Evolutionary conservation across 2,888 invertebrate genomes (phyloP), one percentile per base, ranked within the genome.

Genomic region (Eilema caniola): DNA sequence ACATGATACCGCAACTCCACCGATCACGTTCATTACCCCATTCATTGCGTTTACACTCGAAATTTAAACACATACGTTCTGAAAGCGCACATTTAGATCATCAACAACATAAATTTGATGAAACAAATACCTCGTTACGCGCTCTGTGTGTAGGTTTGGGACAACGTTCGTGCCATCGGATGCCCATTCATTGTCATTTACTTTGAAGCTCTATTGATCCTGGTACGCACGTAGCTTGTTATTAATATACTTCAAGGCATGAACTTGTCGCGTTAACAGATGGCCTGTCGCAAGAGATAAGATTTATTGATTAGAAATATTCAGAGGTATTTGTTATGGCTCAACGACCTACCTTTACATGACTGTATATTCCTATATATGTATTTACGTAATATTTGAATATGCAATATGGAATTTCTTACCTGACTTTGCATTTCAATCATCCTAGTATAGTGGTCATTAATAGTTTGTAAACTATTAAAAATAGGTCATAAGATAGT

Each of bases 201-300:
- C 89, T 89, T 85, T 89, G 90, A 91, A 89, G 89, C 88, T 86
- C 83, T 86, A 91, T 91, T 89, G 91, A 92, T 91, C 91, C 87
- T 83, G 73, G 78, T 84, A 85, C 87, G 83, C 87, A 88, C 84
- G 87, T 74, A 76, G 81, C 80, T 78, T 80, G 80, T 84, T 87
- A 85, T 85, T 83, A 79, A 81, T 79, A 80, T 81, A 85, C 78
- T 78, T 77, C 83, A 86, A 86, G 86, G 83, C 79, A 86, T 84
- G 84, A 84, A 84, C 78, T 81, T 78, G 75, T 70, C 73, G 67
- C 77, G 64, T 82, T 78, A 82, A 83, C 67, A 62, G 62, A 74
- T 79, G 72, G 68, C 64, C 24, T 71, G 69, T 61, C 66, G 28
- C 24, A 37, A 12, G n/a, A 61, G 14, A 12, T 47, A 61, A 28